phyloP scores from a whole-genome alignment of 2,888 invertebrate species.

The Macrophya annulata region DNA sequence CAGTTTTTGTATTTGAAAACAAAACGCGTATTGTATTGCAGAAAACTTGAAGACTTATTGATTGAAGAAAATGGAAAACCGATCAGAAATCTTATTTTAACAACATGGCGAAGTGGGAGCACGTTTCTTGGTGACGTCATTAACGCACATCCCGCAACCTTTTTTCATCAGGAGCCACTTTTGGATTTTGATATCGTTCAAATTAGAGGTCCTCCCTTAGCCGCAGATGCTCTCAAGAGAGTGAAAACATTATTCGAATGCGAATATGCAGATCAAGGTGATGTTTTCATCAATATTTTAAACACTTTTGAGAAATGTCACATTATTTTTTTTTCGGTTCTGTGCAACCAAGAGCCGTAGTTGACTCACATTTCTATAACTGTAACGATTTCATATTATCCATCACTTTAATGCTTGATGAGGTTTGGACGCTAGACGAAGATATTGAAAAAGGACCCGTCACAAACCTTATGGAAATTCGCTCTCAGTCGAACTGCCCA shows the following conservation, averaged over 20 bases:
- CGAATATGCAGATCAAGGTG: slow-evolving; percentile 87
- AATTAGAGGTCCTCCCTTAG: slow-evolving; percentile 88
- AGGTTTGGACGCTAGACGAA: too few species aligned
- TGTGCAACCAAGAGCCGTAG: too few species aligned
- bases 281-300: slow-evolving; percentile 36
- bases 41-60: slow-evolving; percentile 85
- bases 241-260: slow-evolving; percentile 89
- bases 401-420: too few species aligned
- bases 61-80: slow-evolving; percentile 88
- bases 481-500: too few species aligned
- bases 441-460: too few species aligned
- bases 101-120: slow-evolving; percentile 95
- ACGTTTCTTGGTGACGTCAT: slow-evolving; percentile 94
- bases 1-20: not conserved
- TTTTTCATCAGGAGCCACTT: slow-evolving; percentile 95
- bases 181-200: slow-evolving; percentile 91
- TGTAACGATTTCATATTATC: too few species aligned
- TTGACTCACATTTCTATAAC: too few species aligned
- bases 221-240: slow-evolving; percentile 85
- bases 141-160: slow-evolving; percentile 92
- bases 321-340: not conserved
- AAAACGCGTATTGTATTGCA: slow-evolving; percentile 60
- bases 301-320: not conserved
- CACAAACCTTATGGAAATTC: too few species aligned
- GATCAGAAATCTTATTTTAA: slow-evolving; percentile 88